phyloP scores from a whole-genome alignment of 2,888 invertebrate species.

The Cosmia trapezina region DNA sequence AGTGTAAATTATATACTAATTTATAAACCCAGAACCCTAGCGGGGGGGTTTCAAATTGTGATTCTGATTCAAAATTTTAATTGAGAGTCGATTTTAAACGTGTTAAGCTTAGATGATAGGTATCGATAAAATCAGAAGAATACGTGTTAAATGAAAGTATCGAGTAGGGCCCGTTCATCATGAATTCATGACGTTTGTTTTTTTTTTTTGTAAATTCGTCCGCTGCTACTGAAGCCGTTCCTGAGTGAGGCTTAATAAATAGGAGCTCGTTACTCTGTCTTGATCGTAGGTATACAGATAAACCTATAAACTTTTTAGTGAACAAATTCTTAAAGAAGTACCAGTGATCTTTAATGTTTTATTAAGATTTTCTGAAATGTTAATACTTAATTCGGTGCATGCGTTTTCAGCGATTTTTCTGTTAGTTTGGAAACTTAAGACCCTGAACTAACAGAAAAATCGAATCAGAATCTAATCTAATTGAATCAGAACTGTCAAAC shows the following conservation, averaged over 20 bases:
- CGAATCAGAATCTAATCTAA: too few relatives aligned
- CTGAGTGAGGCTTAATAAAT: conserved; percentile 69
- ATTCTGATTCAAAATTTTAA: background rate
- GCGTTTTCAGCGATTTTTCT: background rate
- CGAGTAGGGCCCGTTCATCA: background rate
- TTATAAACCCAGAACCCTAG: too few relatives aligned
- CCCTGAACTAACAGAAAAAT: too few relatives aligned
- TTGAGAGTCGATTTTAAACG: background rate
- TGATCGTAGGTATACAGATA: conserved; percentile 45
- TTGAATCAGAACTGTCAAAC: background rate
- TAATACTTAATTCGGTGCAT: background rate
- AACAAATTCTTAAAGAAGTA: conserved; percentile 41
- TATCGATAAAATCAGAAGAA: background rate
- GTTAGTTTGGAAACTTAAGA: background rate
- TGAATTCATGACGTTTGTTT: too few relatives aligned
- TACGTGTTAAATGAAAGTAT: background rate
- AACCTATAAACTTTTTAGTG: conserved; percentile 43
- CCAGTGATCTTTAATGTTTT: conserved; percentile 15
- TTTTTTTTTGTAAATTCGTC: background rate
- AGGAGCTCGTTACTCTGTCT: conserved; percentile 73
- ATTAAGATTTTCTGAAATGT: background rate
- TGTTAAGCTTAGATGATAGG: too few relatives aligned
- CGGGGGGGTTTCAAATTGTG: too few relatives aligned
- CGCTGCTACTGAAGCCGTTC: conserved; percentile 52
- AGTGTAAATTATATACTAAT: too few relatives aligned